These are phyloP conservation scores for Drosophila mimica DNA, from an alignment of 2,888 invertebrate genomes.

Conservation along the genomic window DNA sequence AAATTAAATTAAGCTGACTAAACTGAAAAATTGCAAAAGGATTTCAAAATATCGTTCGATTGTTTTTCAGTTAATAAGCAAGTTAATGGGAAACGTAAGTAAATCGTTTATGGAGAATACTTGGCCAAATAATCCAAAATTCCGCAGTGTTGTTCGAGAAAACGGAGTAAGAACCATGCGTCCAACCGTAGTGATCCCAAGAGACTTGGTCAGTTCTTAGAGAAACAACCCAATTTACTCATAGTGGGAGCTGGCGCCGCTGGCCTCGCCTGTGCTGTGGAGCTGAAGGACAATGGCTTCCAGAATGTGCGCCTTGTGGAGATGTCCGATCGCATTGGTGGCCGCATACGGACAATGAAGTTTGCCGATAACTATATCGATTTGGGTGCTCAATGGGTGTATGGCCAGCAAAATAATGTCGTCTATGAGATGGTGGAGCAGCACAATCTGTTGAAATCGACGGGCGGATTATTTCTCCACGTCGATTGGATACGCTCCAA, in stretches of 20 bases:
- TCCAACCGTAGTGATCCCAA: slow-evolving; percentile 1
- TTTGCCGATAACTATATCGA: slow-evolving; percentile 87
- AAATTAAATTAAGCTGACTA: background rate
- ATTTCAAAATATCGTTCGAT: background rate
- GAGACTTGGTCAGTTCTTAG: background rate
- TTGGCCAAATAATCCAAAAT: background rate
- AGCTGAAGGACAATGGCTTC: slow-evolving; percentile 82
- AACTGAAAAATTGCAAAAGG: background rate
- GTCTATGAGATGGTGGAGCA: slow-evolving; percentile 86
- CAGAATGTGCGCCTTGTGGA: slow-evolving; percentile 86
- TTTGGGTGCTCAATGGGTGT: slow-evolving; percentile 87
- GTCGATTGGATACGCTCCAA: slow-evolving; percentile 73
- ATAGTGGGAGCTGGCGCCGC: slow-evolving; percentile 82
- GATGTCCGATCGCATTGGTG: slow-evolving; percentile 88
- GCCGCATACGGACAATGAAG: slow-evolving; percentile 86
- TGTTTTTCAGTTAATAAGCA: background rate
- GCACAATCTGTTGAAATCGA: slow-evolving; percentile 42
- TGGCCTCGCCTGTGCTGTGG: slow-evolving; percentile 81
- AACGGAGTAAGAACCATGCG: slow-evolving; percentile 40
- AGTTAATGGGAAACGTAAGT: slow-evolving; percentile 50
- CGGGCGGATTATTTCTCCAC: slow-evolving; percentile 38
- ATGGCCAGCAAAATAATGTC: slow-evolving; percentile 88
- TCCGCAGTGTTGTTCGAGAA: slow-evolving; percentile 29
- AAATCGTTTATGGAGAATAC: background rate
- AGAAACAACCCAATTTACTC: slow-evolving; percentile 62